Base-by-base conservation (phyloP, 1,140 invertebrate species). In the Rhysida immarginata region DNA sequence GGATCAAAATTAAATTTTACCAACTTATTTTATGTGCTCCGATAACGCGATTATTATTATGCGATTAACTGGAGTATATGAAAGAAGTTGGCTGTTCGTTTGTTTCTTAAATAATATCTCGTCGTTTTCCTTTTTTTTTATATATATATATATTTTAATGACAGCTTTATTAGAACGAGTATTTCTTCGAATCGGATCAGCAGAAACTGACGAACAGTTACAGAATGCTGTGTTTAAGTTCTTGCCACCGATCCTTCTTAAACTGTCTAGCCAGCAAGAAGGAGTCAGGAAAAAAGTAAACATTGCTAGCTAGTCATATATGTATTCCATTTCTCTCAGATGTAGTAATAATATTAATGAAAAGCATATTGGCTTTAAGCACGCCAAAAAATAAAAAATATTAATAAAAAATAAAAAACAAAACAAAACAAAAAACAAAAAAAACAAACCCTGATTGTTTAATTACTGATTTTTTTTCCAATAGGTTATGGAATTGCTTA, bases 401-500 rank as follows among this genome's bases (percentile, higher is more conserved):
- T n/a, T n/a, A n/a, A n/a, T n/a, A n/a, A n/a, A n/a, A n/a, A n/a
- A n/a, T n/a, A n/a, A n/a, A n/a, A n/a, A n/a, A n/a, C n/a, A n/a
- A n/a, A n/a, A n/a, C n/a, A n/a, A n/a, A n/a, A n/a, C n/a, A n/a
- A n/a, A n/a, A n/a, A n/a, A n/a, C n/a, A n/a, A n/a, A n/a, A n/a
- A n/a, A n/a, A n/a, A n/a, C n/a, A n/a, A n/a, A n/a, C n/a, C n/a
- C n/a, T n/a, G n/a, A n/a, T 35, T 35, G 5, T 35, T 16, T 16
- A 35, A 8, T 35, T 35, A 8, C 16, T 35, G 29, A 8, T 55
- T 56, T 41, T 56, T 41, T 56, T 58, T 50, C 53, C 60, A 54
- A 11, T 71, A 90, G 81, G 85, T 95, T 8, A 88, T 95, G 82
- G 90, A 95, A 68, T 72, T 95, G n/a, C 69, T 95, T 21, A 82